Evolutionary conservation across 2,113 vertebrate species (phyloP).

Genomic region (Pseudorhombus dupliciocellatus): DNA sequence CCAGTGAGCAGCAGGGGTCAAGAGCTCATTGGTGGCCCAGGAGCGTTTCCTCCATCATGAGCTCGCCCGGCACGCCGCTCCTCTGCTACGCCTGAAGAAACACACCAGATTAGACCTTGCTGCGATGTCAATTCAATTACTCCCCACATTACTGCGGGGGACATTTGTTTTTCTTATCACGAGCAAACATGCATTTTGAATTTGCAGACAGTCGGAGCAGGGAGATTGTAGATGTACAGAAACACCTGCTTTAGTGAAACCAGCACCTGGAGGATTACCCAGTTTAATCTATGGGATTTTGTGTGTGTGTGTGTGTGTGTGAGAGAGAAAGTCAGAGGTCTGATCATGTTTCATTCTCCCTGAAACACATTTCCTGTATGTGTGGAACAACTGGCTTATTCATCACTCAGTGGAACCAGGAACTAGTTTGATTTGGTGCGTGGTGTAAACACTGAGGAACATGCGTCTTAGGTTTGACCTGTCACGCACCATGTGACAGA

Average conservation of each 20-base stretch:
- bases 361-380: too few species aligned
- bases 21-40: slow-evolving; percentile 39
- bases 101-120: slow-evolving; percentile 28
- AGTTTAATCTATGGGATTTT: slow-evolving; percentile 19
- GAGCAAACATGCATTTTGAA: slow-evolving; percentile 38
- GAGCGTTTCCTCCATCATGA: slow-evolving; percentile 4
- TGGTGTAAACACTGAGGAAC: neutral
- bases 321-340: too few species aligned
- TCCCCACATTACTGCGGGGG: slow-evolving; percentile 35
- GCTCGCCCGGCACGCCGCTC: neutral
- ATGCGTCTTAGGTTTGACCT: neutral
- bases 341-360: too few species aligned
- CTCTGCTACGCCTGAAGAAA: slow-evolving; percentile 33
- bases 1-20: slow-evolving; percentile 60
- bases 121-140: slow-evolving; percentile 58
- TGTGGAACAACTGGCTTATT: too few species aligned
- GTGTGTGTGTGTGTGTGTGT: slow-evolving; percentile 3
- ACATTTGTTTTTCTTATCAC: slow-evolving; percentile 62
- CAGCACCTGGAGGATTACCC: slow-evolving; percentile 31
- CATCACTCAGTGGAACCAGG: neutral
- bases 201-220: slow-evolving; percentile 1
- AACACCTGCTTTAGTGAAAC: slow-evolving; percentile 36
- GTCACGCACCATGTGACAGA: neutral
- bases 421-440: neutral
- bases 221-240: slow-evolving; percentile 17